phyloP scores from a whole-genome alignment of 1,140 invertebrate genomes.

The Philaenus spumarius region DNA sequence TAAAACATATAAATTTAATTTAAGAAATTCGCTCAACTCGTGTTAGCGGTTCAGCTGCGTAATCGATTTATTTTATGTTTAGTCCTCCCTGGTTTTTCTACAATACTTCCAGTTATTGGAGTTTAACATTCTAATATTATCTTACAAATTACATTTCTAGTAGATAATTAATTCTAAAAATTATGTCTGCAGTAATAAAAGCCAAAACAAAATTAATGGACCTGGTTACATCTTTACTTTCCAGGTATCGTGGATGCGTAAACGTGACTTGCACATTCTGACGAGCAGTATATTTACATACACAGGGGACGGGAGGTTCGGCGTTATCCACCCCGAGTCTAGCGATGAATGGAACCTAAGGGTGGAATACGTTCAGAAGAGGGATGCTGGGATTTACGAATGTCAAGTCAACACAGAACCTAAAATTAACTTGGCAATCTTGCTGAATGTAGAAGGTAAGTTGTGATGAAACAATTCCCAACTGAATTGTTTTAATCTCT shows the following conservation, averaged over 20 bases:
- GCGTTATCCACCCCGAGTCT: constrained; percentile 70
- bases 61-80: too few species aligned
- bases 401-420: constrained; percentile 53
- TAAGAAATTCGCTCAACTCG: too few species aligned
- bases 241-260: constrained; percentile 87
- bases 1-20: too few species aligned
- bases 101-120: too few species aligned
- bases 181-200: too few species aligned
- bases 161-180: too few species aligned
- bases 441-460: constrained; percentile 27
- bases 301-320: constrained; percentile 77
- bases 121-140: too few species aligned
- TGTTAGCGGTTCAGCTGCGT: too few species aligned
- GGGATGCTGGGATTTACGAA: constrained; percentile 82
- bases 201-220: too few species aligned
- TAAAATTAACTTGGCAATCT: constrained; percentile 38
- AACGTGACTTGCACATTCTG: constrained; percentile 79
- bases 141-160: too few species aligned
- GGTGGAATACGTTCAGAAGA: constrained; percentile 76
- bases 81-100: too few species aligned
- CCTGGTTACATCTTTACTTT: constrained; percentile 19
- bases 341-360: constrained; percentile 87
- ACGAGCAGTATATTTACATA: constrained; percentile 80
- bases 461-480: background rate
- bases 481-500: too few species aligned